phyloP scores from a whole-genome alignment of 1,140 invertebrate genomes.

The Macrotrachela quadricornifera region DNA sequence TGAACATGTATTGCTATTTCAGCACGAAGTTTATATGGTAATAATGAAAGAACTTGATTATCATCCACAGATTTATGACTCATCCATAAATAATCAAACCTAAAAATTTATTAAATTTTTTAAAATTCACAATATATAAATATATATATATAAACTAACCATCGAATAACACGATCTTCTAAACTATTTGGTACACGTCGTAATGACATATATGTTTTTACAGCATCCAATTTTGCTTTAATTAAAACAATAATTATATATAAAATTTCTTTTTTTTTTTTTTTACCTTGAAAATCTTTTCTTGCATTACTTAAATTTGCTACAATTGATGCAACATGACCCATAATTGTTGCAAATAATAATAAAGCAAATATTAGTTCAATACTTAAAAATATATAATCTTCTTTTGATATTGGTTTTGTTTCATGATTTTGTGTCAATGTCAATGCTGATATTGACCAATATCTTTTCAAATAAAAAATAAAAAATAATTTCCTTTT shows the following conservation, averaged over 20 bases:
- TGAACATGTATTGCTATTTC: slow-evolving; percentile 98
- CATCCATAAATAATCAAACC: slow-evolving; percentile 48
- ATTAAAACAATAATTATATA: neutral
- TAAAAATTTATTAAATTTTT: too few relatives aligned
- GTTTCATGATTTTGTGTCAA: neutral
- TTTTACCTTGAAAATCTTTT: slow-evolving; percentile 31
- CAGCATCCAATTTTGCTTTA: slow-evolving; percentile 81
- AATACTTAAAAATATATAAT: slow-evolving; percentile 26
- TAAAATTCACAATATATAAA: slow-evolving; percentile 46
- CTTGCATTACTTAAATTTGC: slow-evolving; percentile 26
- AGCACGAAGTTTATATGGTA: slow-evolving; percentile 74
- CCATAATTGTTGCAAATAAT: slow-evolving; percentile 29
- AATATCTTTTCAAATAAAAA: slow-evolving; percentile 42
- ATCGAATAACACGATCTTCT: slow-evolving; percentile 92
- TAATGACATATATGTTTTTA: slow-evolving; percentile 96
- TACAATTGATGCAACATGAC: slow-evolving; percentile 31
- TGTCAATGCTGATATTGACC: slow-evolving; percentile 5
- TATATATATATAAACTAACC: slow-evolving; percentile 79
- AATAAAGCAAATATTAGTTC: slow-evolving; percentile 26
- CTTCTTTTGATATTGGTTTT: slow-evolving; percentile 39
- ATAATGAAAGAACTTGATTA: slow-evolving; percentile 41
- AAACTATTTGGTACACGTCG: slow-evolving; percentile 73
- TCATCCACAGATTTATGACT: slow-evolving; percentile 95
- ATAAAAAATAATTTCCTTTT: slow-evolving; percentile 63
- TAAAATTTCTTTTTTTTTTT: neutral